These are phyloP conservation scores for Myiotriccus ornatus DNA, from an alignment of 2,797 vertebrate species.

Conservation along the genomic window DNA sequence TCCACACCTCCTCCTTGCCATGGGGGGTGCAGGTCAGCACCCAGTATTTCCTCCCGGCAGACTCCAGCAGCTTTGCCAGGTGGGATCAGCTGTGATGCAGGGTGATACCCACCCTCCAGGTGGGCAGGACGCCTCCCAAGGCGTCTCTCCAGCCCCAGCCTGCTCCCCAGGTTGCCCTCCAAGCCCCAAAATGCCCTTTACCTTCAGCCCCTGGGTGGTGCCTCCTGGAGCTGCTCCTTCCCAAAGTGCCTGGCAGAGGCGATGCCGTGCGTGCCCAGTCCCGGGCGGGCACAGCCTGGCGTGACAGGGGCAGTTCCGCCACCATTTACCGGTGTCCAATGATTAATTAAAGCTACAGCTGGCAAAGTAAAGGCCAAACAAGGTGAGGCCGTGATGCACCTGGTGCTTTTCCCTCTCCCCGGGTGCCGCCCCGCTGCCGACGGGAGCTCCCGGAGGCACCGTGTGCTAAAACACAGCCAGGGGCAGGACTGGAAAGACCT, in stretches of 20 bases:
- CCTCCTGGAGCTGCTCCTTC: background rate
- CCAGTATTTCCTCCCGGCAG: rapidly evolving
- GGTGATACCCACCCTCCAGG: background rate
- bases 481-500: constrained; percentile 16
- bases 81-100: rapidly evolving
- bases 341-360: background rate
- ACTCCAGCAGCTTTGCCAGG: background rate
- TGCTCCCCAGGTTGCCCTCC: rapidly evolving
- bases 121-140: too few relatives aligned
- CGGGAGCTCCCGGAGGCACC: background rate
- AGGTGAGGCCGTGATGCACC: background rate
- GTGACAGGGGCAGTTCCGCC: rapidly evolving
- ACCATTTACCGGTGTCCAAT: rapidly evolving
- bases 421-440: background rate
- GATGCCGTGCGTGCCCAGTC: background rate
- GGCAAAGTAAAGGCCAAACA: background rate
- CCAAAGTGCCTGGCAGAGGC: background rate
- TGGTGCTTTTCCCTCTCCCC: background rate
- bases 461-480: background rate
- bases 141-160: background rate
- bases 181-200: background rate
- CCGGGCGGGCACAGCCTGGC: rapidly evolving
- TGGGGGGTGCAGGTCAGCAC: background rate
- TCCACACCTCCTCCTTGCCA: background rate
- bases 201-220: rapidly evolving